Evolutionary conservation across 2,797 vertebrate species (phyloP).

Genomic region (Galago senegalensis): DNA sequence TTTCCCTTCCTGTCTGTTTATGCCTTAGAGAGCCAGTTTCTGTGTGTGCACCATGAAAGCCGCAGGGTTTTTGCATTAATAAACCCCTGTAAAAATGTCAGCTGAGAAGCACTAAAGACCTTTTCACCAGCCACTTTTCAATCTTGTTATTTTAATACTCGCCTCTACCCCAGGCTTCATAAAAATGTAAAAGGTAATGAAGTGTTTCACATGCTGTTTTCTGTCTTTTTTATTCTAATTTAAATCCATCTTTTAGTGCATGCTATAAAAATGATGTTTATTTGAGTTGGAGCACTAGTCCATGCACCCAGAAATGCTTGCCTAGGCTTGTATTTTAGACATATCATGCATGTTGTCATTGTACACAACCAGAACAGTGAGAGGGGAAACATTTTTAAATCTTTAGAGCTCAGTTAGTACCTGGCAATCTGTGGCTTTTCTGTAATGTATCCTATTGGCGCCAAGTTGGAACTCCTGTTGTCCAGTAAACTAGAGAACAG

Average conservation of each 20-base stretch:
- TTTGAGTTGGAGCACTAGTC: background rate
- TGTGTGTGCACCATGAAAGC: background rate
- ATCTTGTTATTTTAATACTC: constrained; percentile 68
- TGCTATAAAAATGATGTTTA: constrained; percentile 69
- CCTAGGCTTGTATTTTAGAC: constrained; percentile 35
- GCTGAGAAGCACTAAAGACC: constrained; percentile 66
- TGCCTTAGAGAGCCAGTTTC: constrained; percentile 23
- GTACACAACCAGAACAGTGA: background rate
- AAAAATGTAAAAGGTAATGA: constrained; percentile 67
- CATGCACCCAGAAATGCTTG: constrained; percentile 4
- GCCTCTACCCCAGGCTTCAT: constrained; percentile 69
- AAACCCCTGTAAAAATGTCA: constrained; percentile 76
- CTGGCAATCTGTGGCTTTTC: background rate
- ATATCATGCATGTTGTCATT: background rate
- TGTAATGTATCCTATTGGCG: background rate
- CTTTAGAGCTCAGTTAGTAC: background rate
- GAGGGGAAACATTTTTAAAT: constrained; percentile 29
- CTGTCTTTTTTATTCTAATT: constrained; percentile 80
- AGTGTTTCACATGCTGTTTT: constrained; percentile 78
- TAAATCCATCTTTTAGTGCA: constrained; percentile 72
- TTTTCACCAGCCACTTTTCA: constrained; percentile 75
- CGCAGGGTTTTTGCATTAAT: constrained; percentile 70
- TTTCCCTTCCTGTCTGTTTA: constrained; percentile 26
- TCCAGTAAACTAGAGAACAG: background rate
- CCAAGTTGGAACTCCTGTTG: background rate